Percentiles rank a stretch among this genome's conserved stretches.
These are phyloP conservation scores for Ditula angustiorana DNA, from an alignment of 2,888 invertebrate species.

Conservation along the genomic window DNA sequence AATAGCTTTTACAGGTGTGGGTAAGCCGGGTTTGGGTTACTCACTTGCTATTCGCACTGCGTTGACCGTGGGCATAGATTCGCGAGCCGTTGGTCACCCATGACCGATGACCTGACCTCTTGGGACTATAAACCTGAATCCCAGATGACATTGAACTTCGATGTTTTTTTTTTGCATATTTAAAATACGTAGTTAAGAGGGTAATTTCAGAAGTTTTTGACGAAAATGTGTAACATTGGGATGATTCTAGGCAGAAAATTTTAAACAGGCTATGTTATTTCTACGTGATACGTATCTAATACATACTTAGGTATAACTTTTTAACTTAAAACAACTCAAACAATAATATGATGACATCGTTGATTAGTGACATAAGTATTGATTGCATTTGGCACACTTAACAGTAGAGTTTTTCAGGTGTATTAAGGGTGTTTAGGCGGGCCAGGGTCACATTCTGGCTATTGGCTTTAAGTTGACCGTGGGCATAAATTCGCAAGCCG, in stretches of 20 bases:
- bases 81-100: constrained; percentile 80
- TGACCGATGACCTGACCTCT: constrained; percentile 79
- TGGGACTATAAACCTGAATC: constrained; percentile 77
- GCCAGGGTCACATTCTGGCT: too few species aligned
- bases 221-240: too few species aligned
- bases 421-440: too few species aligned
- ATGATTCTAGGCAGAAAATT: too few species aligned
- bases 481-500: constrained; percentile 61
- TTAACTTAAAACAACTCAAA: too few species aligned
- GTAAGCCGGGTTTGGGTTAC: constrained; percentile 13
- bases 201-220: too few species aligned
- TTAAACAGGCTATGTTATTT: too few species aligned
- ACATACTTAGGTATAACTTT: too few species aligned
- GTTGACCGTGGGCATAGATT: constrained; percentile 44
- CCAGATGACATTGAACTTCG: constrained; percentile 63
- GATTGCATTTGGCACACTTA: not conserved
- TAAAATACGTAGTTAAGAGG: not conserved
- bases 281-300: too few species aligned
- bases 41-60: constrained; percentile 36
- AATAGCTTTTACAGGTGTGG: constrained; percentile 20
- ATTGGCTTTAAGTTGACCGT: constrained; percentile 19
- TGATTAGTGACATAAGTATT: not conserved
- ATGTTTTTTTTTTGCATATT: constrained; percentile 20
- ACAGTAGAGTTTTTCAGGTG: not conserved
- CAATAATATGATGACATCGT: too few species aligned